These are phyloP conservation scores for Panagrolaimus sp. DNA, from an alignment of 1,140 invertebrate species.

Conservation along the genomic window DNA sequence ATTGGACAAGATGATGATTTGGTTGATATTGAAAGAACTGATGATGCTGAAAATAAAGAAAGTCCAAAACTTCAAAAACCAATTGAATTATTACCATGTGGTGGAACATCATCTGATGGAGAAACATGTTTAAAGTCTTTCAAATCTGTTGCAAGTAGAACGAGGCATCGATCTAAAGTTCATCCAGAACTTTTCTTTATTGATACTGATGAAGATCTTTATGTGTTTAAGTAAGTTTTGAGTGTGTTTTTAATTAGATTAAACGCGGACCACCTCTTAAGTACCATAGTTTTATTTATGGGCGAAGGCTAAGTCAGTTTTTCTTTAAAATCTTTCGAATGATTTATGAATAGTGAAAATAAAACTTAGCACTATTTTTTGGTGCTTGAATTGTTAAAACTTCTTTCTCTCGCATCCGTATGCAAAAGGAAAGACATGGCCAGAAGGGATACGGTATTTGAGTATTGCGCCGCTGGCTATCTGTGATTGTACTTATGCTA, in stretches of 20 bases:
- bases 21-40: not conserved
- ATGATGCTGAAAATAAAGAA: not conserved
- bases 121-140: not conserved
- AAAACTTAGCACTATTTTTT: too few species aligned
- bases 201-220: conserved; percentile 15
- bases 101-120: not conserved
- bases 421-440: too few species aligned
- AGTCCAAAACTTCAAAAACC: not conserved
- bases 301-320: too few species aligned
- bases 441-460: too few species aligned
- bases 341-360: too few species aligned
- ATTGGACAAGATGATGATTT: conserved; percentile 5
- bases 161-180: conserved; percentile 1
- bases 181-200: not conserved
- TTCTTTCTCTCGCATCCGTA: too few species aligned
- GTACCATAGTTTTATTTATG: too few species aligned
- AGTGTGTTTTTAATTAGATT: not conserved
- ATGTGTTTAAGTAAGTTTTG: not conserved
- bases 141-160: not conserved
- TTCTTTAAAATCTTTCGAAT: too few species aligned
- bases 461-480: too few species aligned
- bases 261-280: not conserved
- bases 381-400: too few species aligned
- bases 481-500: too few species aligned
- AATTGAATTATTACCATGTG: not conserved